Evolutionary conservation across 1,140 invertebrate species (phyloP).

Genomic region (Hypothenemus hampei): DNA sequence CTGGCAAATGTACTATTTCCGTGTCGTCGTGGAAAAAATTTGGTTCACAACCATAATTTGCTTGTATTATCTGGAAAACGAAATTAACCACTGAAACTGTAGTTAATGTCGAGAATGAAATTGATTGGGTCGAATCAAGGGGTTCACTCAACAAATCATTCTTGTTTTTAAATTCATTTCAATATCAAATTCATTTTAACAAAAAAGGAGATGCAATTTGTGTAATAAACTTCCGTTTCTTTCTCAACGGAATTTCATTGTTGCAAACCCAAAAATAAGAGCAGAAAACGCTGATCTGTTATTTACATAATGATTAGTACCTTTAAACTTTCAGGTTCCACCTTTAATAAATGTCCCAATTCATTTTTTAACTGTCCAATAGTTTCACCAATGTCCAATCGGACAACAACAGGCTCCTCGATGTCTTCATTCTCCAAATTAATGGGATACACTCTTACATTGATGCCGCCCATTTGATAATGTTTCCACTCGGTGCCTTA

Average conservation of each 20-base stretch:
- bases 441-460: conserved; percentile 60
- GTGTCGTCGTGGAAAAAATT: conserved; percentile 48
- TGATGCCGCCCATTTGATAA: conserved; percentile 61
- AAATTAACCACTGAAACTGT: background rate
- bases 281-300: background rate
- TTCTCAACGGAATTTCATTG: too few species aligned
- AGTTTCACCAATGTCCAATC: conserved; percentile 55
- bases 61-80: conserved; percentile 43
- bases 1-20: conserved; percentile 32
- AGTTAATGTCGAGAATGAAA: too few species aligned
- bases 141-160: too few species aligned
- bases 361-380: conserved; percentile 58
- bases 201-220: too few species aligned
- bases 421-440: conserved; percentile 59
- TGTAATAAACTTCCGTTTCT: too few species aligned
- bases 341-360: conserved; percentile 49
- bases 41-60: conserved; percentile 49
- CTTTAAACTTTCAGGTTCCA: conserved; percentile 49
- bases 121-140: too few species aligned
- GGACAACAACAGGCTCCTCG: conserved; percentile 56
- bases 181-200: too few species aligned
- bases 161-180: too few species aligned
- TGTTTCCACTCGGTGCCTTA: conserved; percentile 52
- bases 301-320: conserved; percentile 30
- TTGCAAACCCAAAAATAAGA: too few species aligned